Evolutionary conservation across 2,888 invertebrate species (phyloP).

Genomic region (Theristus sp.): DNA sequence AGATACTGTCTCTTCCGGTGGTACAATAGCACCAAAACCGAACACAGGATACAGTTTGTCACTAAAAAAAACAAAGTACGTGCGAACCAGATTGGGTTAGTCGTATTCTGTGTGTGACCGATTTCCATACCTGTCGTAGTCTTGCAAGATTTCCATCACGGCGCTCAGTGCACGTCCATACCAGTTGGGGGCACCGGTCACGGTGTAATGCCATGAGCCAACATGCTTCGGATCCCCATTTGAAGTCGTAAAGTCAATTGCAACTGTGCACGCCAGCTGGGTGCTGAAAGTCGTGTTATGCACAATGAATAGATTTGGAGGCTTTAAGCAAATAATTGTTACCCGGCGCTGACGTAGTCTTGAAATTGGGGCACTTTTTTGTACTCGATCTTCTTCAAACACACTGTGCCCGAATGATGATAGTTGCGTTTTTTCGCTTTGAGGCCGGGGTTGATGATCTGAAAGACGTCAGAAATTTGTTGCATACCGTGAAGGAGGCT

Average conservation of each 20-base stretch:
- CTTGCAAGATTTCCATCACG: constrained; percentile 35
- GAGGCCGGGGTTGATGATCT: not conserved
- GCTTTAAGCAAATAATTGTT: too few relatives aligned
- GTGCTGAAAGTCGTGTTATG: constrained; percentile 25
- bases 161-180: constrained; percentile 33
- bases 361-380: constrained; percentile 8
- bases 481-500: not conserved
- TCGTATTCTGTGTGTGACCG: too few relatives aligned
- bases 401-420: not conserved
- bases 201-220: constrained; percentile 27
- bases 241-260: constrained; percentile 33
- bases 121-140: constrained; percentile 30
- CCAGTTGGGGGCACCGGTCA: constrained; percentile 29
- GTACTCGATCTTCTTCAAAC: constrained; percentile 9
- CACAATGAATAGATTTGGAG: too few relatives aligned
- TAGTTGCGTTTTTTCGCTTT: not conserved
- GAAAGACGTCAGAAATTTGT: not conserved
- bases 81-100: too few relatives aligned
- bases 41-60: constrained; percentile 38
- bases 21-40: constrained; percentile 35
- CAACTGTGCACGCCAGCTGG: constrained; percentile 31
- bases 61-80: constrained; percentile 26
- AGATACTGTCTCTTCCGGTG: constrained; percentile 33
- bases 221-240: constrained; percentile 30
- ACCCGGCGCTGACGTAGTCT: not conserved